phyloP scores from a whole-genome alignment of 1,140 invertebrate genomes.

The Gonioctena quinquepunctata region DNA sequence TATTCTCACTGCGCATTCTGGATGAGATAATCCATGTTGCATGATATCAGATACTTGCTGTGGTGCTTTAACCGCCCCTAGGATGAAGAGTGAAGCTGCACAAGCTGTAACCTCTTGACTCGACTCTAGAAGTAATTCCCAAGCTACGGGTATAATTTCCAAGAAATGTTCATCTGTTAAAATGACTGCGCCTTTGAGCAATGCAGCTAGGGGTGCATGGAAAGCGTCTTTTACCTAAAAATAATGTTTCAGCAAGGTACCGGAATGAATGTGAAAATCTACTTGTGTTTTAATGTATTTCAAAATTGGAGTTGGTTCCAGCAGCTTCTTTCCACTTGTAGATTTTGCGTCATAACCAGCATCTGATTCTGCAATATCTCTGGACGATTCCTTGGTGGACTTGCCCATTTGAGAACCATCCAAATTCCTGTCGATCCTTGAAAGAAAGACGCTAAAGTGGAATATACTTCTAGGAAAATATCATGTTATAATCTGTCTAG shows the following conservation, averaged over 20 bases:
- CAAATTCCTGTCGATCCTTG: conserved; percentile 60
- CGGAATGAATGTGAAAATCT: not conserved
- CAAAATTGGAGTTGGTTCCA: conserved; percentile 73
- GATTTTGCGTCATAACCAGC: conserved; percentile 42
- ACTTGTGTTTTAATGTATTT: conserved; percentile 89
- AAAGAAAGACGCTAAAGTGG: conserved; percentile 25
- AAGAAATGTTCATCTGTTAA: conserved; percentile 86
- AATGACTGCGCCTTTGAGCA: conserved; percentile 91
- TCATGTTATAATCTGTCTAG: no score
- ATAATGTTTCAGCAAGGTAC: not conserved
- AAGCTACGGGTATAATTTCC: conserved; percentile 87
- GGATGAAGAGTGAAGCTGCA: conserved; percentile 88
- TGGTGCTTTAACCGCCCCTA: conserved; percentile 88
- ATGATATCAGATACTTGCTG: conserved; percentile 86
- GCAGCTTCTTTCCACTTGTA: conserved; percentile 58
- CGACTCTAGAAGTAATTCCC: conserved; percentile 81
- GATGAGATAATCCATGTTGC: conserved; percentile 81
- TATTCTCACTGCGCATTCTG: conserved; percentile 75
- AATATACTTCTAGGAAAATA: no score
- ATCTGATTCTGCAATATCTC: conserved; percentile 54
- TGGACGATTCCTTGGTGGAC: conserved; percentile 56
- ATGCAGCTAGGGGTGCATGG: conserved; percentile 84
- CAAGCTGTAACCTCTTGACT: conserved; percentile 73
- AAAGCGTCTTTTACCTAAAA: conserved; percentile 79
- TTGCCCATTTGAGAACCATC: conserved; percentile 59